phyloP scores from a whole-genome alignment of 53 echinoderm and acorn worm genomes.

The Luidia sarsii region DNA sequence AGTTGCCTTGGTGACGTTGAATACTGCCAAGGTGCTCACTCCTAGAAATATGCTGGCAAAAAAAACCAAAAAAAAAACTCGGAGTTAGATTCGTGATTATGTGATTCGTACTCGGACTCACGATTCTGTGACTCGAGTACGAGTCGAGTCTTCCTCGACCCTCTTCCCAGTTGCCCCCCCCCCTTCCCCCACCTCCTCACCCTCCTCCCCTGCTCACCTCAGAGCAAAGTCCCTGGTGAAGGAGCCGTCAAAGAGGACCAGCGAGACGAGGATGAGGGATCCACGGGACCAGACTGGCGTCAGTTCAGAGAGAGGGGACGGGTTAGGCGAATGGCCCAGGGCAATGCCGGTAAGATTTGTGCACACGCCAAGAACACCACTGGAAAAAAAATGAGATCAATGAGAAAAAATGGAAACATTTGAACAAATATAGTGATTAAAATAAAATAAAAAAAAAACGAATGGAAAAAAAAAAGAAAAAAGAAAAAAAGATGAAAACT shows the following conservation, averaged over 20 bases:
- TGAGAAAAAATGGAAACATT: no score
- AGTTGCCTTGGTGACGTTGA: constrained; percentile 41
- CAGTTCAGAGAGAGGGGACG: constrained; percentile 5
- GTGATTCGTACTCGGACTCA: no score
- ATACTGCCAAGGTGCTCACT: constrained; percentile 29
- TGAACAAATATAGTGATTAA: no score
- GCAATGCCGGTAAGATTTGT: constrained; percentile 27
- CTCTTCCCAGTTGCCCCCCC: no score
- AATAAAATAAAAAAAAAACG: background rate
- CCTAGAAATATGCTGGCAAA: constrained; percentile 34
- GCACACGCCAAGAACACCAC: constrained; percentile 47
- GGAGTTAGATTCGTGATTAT: no score
- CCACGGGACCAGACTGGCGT: constrained; percentile 24
- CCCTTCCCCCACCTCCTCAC: no score
- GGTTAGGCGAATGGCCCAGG: constrained; percentile 5
- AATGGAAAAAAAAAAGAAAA: background rate
- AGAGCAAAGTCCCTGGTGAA: constrained; percentile 45
- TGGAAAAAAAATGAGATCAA: no score
- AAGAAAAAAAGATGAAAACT: no score
- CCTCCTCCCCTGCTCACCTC: no score
- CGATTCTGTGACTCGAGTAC: no score
- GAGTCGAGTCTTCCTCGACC: no score
- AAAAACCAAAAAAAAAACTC: background rate
- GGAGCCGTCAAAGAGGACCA: constrained; percentile 41
- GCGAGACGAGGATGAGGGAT: constrained; percentile 4